These are phyloP conservation scores for Drymonia ruficornis DNA, from an alignment of 2,888 invertebrate genomes.

Conservation along the genomic window DNA sequence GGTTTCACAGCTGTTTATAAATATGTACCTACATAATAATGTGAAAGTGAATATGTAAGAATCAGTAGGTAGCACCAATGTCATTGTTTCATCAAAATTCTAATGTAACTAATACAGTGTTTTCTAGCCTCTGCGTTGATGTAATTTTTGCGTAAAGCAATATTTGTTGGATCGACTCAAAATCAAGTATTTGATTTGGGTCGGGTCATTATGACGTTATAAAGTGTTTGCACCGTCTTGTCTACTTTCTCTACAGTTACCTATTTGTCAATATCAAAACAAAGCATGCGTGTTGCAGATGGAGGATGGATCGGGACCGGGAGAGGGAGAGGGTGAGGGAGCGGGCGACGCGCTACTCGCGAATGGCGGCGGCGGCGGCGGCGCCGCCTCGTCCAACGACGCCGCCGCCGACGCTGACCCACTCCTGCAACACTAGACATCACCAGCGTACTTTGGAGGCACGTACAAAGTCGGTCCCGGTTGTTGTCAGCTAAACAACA, in stretches of 20 bases:
- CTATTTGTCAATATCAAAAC: neutral
- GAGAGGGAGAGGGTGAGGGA: too few species aligned
- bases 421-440: constrained; percentile 36
- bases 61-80: neutral
- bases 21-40: neutral
- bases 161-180: too few species aligned
- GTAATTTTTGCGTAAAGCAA: too few species aligned
- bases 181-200: too few species aligned
- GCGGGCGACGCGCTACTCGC: constrained; percentile 9
- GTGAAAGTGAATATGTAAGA: constrained; percentile 3
- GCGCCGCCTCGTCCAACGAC: constrained; percentile 21
- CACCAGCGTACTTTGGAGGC: neutral
- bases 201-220: too few species aligned
- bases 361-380: constrained; percentile 26
- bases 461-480: too few species aligned
- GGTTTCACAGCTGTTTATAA: neutral
- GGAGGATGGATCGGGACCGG: constrained; percentile 22
- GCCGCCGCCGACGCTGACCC: constrained; percentile 31
- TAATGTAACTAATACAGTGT: neutral
- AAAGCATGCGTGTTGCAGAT: constrained; percentile 19
- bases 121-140: too few species aligned
- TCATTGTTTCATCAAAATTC: neutral
- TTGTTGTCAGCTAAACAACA: too few species aligned
- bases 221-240: too few species aligned
- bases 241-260: neutral